Percentiles rank a stretch among this genome's conserved stretches.
Evolutionary conservation across 2,113 vertebrate genomes (phyloP).

Genomic region (Otolemur garnettii): DNA sequence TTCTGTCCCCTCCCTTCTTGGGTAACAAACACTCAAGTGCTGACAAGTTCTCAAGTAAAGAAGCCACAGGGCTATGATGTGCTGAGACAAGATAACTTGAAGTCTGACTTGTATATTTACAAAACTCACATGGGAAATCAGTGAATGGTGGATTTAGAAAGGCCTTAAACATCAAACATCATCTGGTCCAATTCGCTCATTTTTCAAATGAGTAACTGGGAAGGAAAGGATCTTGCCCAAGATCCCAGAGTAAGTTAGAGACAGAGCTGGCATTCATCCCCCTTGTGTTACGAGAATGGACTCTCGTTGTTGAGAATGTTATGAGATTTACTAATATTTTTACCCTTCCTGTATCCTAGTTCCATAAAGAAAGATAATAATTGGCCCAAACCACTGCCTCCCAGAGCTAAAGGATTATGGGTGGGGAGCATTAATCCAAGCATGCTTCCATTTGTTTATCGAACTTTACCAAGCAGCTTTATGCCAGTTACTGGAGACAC

Average conservation of each 20-base stretch:
- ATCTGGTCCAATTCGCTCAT: not conserved
- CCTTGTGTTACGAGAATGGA: too few species aligned
- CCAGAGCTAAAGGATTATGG: not conserved
- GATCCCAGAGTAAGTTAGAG: not conserved
- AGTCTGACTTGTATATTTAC: conserved; percentile 7
- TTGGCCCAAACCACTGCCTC: not conserved
- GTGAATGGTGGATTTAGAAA: not conserved
- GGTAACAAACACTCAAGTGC: conserved; percentile 27
- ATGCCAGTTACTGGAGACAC: not conserved
- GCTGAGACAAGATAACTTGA: not conserved
- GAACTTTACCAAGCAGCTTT: not conserved
- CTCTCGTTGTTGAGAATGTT: not conserved
- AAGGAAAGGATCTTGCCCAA: not conserved
- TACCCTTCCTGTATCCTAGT: not conserved
- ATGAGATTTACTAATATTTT: not conserved
- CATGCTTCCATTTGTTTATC: not conserved
- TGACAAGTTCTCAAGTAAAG: not conserved
- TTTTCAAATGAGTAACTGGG: not conserved
- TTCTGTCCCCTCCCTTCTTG: conserved; percentile 38
- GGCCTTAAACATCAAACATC: not conserved
- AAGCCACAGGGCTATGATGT: not conserved
- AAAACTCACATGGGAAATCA: not conserved
- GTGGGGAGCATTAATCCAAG: too few species aligned
- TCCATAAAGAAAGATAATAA: not conserved
- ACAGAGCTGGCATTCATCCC: not conserved